These are phyloP conservation scores for Axea sp. DNA, from an alignment of 2,888 invertebrate species.

Conservation along the genomic window DNA sequence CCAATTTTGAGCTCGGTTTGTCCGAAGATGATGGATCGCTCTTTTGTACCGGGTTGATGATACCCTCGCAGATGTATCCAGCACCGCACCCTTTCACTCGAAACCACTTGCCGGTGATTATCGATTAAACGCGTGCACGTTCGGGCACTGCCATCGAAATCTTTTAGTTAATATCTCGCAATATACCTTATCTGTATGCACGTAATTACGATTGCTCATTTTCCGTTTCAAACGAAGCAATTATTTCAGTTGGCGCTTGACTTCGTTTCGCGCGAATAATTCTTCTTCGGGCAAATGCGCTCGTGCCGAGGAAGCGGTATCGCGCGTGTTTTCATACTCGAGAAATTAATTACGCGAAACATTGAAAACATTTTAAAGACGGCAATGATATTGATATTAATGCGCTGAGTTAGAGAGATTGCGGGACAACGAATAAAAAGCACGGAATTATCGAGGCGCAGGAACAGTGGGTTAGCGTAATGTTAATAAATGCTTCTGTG, in stretches of 20 bases:
- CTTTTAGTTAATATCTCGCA: slow-evolving; percentile 57
- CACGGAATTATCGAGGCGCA: too few relatives aligned
- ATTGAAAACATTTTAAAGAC: too few relatives aligned
- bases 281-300: too few relatives aligned
- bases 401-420: too few relatives aligned
- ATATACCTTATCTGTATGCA: slow-evolving; percentile 51
- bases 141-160: slow-evolving; percentile 58
- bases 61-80: slow-evolving; percentile 77
- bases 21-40: slow-evolving; percentile 78
- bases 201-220: slow-evolving; percentile 49
- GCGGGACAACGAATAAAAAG: too few relatives aligned
- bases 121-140: slow-evolving; percentile 75
- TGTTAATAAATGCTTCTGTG: too few relatives aligned
- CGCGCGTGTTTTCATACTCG: too few relatives aligned
- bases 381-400: too few relatives aligned
- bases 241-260: neutral
- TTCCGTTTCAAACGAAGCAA: slow-evolving; percentile 15
- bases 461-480: too few relatives aligned
- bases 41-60: slow-evolving; percentile 76
- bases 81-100: slow-evolving; percentile 72
- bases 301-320: too few relatives aligned
- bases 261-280: neutral
- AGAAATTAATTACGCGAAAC: too few relatives aligned
- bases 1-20: slow-evolving; percentile 71
- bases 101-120: slow-evolving; percentile 77